A percentile compares a stretch with the other conserved stretches of the same genome.
phyloP scores from a whole-genome alignment of 2,888 invertebrate genomes.

The Patella caerulea region DNA sequence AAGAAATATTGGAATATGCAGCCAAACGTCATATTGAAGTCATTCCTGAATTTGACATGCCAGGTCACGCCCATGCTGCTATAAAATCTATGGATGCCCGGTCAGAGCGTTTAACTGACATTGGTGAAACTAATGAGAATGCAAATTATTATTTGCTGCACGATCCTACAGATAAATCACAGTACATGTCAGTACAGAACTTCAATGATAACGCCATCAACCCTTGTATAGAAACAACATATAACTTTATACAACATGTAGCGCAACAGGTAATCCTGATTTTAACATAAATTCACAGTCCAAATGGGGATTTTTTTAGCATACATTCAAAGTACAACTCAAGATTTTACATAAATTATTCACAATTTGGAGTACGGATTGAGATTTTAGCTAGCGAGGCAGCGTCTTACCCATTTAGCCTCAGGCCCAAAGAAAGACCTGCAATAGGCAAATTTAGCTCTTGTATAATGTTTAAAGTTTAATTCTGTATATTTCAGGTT shows the following conservation, averaged over 20 bases:
- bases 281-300: too few relatives aligned
- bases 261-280: background rate
- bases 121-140: conserved; percentile 18
- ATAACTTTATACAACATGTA: conserved; percentile 37
- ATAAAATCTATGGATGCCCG: conserved; percentile 53
- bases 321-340: too few relatives aligned
- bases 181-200: conserved; percentile 42
- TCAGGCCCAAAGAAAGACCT: too few relatives aligned
- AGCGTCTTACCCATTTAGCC: too few relatives aligned
- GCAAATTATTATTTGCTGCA: conserved; percentile 34
- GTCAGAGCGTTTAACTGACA: conserved; percentile 18
- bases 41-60: conserved; percentile 65
- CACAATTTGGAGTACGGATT: too few relatives aligned
- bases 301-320: too few relatives aligned
- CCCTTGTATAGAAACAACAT: conserved; percentile 49
- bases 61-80: conserved; percentile 60
- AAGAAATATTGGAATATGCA: conserved; percentile 52
- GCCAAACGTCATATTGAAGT: conserved; percentile 52
- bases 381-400: too few relatives aligned
- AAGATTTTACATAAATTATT: too few relatives aligned
- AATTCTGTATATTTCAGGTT: conserved; percentile 31
- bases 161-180: conserved; percentile 38
- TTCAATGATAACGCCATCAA: conserved; percentile 53
- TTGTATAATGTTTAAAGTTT: background rate
- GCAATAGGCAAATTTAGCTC: too few relatives aligned